Evolutionary conservation across 2,888 invertebrate species (phyloP).

Genomic region (Rhamnusium bicolor): DNA sequence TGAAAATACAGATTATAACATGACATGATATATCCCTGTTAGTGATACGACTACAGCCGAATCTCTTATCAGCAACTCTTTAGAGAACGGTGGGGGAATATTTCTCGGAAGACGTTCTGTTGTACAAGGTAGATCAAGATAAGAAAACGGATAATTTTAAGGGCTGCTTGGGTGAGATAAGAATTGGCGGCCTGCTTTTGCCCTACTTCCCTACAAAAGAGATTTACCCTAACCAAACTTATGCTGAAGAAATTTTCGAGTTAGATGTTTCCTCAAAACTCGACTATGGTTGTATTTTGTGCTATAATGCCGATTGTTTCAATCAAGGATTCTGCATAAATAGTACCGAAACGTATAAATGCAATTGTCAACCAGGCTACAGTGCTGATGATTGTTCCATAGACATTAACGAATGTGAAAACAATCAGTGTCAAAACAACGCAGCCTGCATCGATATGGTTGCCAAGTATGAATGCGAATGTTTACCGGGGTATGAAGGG

Average conservation of each 20-base stretch:
- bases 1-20: constrained; percentile 62
- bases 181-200: constrained; percentile 86
- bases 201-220: constrained; percentile 88
- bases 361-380: constrained; percentile 83
- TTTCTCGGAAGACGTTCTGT: constrained; percentile 58
- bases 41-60: constrained; percentile 65
- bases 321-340: constrained; percentile 78
- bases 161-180: constrained; percentile 91
- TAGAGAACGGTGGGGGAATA: constrained; percentile 61
- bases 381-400: constrained; percentile 84
- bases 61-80: constrained; percentile 63
- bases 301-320: constrained; percentile 85
- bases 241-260: constrained; percentile 68
- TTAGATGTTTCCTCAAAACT: constrained; percentile 61
- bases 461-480: constrained; percentile 84
- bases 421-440: constrained; percentile 82
- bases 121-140: constrained; percentile 65
- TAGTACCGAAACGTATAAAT: constrained; percentile 79
- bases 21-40: constrained; percentile 61
- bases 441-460: constrained; percentile 86
- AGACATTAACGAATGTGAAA: constrained; percentile 88
- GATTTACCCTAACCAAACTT: constrained; percentile 77
- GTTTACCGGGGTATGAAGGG: constrained; percentile 69
- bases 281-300: constrained; percentile 84
- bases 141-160: constrained; percentile 65